Conservation (phyloP, 2,888 invertebrate genomes). For the Uropetala carovei region DNA sequence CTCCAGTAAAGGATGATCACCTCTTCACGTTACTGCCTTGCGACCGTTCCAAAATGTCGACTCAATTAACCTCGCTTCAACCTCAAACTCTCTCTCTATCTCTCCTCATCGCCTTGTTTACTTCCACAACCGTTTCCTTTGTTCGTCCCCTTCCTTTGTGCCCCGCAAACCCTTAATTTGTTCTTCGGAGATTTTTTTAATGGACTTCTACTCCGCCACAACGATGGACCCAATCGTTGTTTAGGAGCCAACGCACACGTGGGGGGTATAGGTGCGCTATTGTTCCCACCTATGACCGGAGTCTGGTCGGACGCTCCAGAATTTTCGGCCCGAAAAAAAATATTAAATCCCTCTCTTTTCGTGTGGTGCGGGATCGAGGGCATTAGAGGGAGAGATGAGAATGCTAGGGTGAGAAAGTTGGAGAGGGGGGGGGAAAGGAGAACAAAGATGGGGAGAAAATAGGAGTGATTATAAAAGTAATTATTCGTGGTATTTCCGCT, state of each 20-base stretch:
- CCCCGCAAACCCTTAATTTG: slow-evolving; percentile 12
- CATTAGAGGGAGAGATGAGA: too few relatives aligned
- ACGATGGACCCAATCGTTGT: slow-evolving; percentile 23
- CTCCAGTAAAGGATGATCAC: not conserved
- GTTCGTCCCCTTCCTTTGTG: not conserved
- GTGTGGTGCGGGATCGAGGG: too few relatives aligned
- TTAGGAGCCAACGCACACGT: not conserved
- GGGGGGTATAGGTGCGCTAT: slow-evolving; percentile 27
- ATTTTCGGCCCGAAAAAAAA: not conserved
- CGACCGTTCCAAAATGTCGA: not conserved
- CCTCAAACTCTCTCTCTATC: too few relatives aligned
- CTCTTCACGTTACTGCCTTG: not conserved
- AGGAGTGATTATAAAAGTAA: too few relatives aligned
- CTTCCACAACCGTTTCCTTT: slow-evolving; percentile 28
- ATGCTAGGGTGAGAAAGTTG: too few relatives aligned
- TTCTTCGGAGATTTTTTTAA: not conserved
- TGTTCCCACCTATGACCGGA: not conserved
- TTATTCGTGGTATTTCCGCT: too few relatives aligned
- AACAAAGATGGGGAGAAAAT: too few relatives aligned
- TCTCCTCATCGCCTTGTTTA: slow-evolving; percentile 10
- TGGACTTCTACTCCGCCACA: not conserved
- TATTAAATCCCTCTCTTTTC: too few relatives aligned
- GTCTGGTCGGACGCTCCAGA: not conserved
- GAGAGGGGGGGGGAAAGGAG: too few relatives aligned
- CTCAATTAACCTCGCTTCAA: not conserved